Base-by-base conservation (phyloP, 2,797 vertebrate genomes). In the Neomorphus geoffroyi region DNA sequence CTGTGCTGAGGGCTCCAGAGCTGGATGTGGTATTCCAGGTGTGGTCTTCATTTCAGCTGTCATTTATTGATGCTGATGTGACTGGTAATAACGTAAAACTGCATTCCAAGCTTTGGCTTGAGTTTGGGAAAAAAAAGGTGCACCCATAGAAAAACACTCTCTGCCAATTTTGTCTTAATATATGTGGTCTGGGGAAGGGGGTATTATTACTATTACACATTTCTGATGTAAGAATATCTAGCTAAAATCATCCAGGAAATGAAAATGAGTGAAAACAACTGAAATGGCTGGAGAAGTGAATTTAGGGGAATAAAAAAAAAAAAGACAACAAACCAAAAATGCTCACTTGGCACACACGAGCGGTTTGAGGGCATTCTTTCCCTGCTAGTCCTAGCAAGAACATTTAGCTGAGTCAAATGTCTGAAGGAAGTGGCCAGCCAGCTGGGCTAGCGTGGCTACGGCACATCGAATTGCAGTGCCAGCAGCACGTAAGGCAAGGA, bases 391-490 rank as follows among this genome's bases (percentile, higher is more conserved):
- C 33, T 11, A 30, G 67, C 19, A 45, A 54, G 79, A 91, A 27
- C 7, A 15, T 85, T 69, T 18, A 53, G 82, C 67, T 64, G 79
- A 90, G 62, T 65, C 5, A 22, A 26, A 62, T 2, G 12, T 17
- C 39, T 57, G 64, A 45, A 33, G 77, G 72, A 90, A 77, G 21
- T 17, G 28, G 48, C 26, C 8, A 48, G 17, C 10, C 64, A 51
- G 35, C 61, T 56, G 69, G 80, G 85, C 35, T n/a, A 54, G 6
- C n/a, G 2, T 3, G 32, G 53, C 19, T 50, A 41, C 28, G 28
- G n/a, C 11, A 39, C 26, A 19, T 0, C 0, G 1, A 70, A 43
- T 5, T 39, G 27, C 7, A 23, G 24, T 2, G 41, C 54, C 67
- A 54, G 57, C 2, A 1, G 43, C 32, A 33, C 0, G 0, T 11